These are phyloP conservation scores for Acholoe squamosa DNA, from an alignment of 2,888 invertebrate genomes.

Conservation along the genomic window DNA sequence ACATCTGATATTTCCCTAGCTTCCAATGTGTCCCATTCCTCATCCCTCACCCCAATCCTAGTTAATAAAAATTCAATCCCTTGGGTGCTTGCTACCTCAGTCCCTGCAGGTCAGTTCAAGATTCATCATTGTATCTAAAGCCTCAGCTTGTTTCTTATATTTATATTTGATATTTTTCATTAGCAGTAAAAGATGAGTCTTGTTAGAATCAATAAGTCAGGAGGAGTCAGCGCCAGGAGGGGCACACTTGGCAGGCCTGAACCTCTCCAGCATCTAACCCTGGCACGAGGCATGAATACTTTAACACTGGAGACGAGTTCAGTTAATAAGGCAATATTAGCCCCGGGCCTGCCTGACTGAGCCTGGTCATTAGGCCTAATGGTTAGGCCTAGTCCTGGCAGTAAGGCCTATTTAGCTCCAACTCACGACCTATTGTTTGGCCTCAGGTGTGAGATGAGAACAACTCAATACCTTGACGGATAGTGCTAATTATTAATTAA, in stretches of 20 bases:
- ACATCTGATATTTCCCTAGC: too few species aligned
- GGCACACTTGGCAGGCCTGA: conserved; percentile 10
- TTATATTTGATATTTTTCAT: conserved; percentile 7
- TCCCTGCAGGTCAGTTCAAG: background rate
- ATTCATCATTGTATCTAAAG: background rate
- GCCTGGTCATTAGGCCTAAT: background rate
- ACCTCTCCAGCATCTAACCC: background rate
- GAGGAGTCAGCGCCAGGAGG: background rate
- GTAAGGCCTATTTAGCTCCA: background rate
- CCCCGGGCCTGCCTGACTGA: background rate
- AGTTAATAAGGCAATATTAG: conserved; percentile 19
- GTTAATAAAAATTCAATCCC: background rate
- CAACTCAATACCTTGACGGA: conserved; percentile 21
- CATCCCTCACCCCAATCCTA: background rate
- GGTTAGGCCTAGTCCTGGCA: background rate
- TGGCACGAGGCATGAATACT: conserved; percentile 16
- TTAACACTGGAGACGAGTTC: background rate
- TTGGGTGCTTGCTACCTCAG: background rate
- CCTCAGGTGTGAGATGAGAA: background rate
- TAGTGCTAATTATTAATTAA: conserved; percentile 13
- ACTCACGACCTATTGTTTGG: background rate
- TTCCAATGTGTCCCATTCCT: background rate
- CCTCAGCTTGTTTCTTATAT: background rate
- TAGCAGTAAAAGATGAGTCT: background rate
- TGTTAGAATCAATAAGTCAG: background rate